phyloP scores from a whole-genome alignment of 1,140 invertebrate species.

The Glossosoma conforme region DNA sequence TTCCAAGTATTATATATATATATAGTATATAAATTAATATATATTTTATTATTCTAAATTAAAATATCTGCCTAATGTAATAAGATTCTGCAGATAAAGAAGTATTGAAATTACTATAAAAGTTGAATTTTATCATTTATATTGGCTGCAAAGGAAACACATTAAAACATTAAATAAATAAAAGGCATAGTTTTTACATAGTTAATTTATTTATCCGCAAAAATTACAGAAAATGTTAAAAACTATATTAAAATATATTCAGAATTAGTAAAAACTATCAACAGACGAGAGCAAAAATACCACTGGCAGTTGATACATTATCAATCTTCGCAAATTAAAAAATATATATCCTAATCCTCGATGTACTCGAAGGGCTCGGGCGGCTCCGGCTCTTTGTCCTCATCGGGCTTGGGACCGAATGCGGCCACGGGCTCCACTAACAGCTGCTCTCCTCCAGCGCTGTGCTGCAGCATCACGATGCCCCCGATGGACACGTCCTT shows the following conservation, averaged over 20 bases:
- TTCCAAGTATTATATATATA: too few species aligned
- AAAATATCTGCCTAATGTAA: too few species aligned
- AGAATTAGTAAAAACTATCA: not conserved
- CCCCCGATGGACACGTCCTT: slow-evolving; percentile 94
- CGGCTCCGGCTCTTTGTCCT: slow-evolving; percentile 94
- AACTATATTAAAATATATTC: not conserved
- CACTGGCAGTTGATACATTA: too few species aligned
- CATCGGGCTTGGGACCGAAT: slow-evolving; percentile 88
- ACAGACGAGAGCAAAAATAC: not conserved
- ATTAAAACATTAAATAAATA: too few species aligned
- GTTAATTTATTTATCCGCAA: not conserved
- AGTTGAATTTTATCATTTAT: too few species aligned
- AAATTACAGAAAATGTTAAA: not conserved
- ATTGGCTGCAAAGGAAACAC: too few species aligned
- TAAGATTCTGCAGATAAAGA: too few species aligned
- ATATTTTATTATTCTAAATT: too few species aligned
- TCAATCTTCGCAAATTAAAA: too few species aligned
- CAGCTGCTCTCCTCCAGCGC: slow-evolving; percentile 75
- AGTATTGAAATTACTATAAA: too few species aligned
- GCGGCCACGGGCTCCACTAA: slow-evolving; percentile 92
- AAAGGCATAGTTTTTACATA: not conserved
- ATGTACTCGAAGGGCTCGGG: slow-evolving; percentile 96
- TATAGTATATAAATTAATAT: too few species aligned
- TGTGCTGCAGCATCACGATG: slow-evolving; percentile 89
- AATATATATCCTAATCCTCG: too few species aligned